These are phyloP conservation scores for Drosophila picticornis DNA, from an alignment of 2,888 invertebrate species.

Conservation along the genomic window DNA sequence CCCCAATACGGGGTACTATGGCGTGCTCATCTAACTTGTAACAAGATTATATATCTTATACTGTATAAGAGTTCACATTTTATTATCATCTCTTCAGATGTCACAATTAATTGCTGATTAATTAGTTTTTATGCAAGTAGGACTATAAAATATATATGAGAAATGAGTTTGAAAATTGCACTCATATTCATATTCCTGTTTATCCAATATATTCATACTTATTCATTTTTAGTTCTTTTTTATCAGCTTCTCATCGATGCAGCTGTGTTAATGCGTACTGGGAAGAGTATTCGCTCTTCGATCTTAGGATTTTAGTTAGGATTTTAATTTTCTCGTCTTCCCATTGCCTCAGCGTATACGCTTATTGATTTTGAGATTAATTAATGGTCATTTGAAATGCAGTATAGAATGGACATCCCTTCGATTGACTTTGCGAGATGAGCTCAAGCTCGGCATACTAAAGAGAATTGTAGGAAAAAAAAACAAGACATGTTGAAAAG, in stretches of 20 bases:
- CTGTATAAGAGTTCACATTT: background rate
- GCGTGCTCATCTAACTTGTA: background rate
- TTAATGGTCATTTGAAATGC: conserved; percentile 9
- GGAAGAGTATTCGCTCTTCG: background rate
- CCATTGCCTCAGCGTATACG: background rate
- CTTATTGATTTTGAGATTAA: conserved; percentile 34
- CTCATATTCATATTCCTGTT: background rate
- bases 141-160: background rate
- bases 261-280: background rate
- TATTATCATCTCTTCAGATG: background rate
- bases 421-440: background rate
- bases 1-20: background rate
- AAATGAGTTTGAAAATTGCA: background rate
- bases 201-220: background rate
- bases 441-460: background rate
- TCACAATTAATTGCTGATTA: background rate
- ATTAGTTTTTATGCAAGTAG: background rate
- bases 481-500: background rate
- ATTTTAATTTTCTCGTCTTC: background rate
- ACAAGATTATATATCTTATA: background rate
- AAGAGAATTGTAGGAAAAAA: background rate
- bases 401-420: background rate
- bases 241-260: background rate
- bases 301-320: background rate
- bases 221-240: rapidly evolving